Evolutionary conservation across 35 echinoderm and acorn worm species (phyloP), one percentile per base, ranked within the genome.

Genomic region (Eucidaris tribuloides): DNA sequence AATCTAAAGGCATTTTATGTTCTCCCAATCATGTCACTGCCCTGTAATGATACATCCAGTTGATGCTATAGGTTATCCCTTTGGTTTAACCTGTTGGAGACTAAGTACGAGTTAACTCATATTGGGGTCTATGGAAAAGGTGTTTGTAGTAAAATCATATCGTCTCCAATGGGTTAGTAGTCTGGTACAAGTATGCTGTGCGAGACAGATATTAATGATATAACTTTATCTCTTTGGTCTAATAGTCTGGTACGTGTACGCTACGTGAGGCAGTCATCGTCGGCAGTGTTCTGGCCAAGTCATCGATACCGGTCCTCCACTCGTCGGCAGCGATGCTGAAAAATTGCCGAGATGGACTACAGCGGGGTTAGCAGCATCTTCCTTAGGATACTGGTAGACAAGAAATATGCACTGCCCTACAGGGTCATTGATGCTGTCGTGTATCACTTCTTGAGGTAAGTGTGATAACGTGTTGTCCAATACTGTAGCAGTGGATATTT

Each of bases 321-420:
- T 90, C 91, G 0, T 89, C 91, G 40, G 96, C 96, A 9, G 96
- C 96, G 3, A 55, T 99, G 41, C 85, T 99, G 28, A 99, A 99
- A n/a, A 64, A 86, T 99, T 60, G 91, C 96, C 14, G 96, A 99
- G 83, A 99, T 99, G 96, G 96, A 99, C 33, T 99, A 99, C 87
- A 99, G 76, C 13, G 96, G 96, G 45, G 90, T 91, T 23, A 99
- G 93, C 68, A 99, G 96, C 83, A 99, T 99, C 52, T 99, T 98
- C 71, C 72, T 99, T n/a, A 89, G 91, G 45, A 87, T 88, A 1
- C 44, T 99, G 33, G 46, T 99, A 35, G 89, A 99, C 35, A 99
- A 99, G 84, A 99, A 99, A 63, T 99, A 99, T 72, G 96, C 96
- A 14, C 83, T 99, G 19, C 96, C 96, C 6, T 99, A 78, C 54